These are phyloP conservation scores for Isichthys henryi DNA, from an alignment of 2,113 vertebrate species.

Conservation along the genomic window DNA sequence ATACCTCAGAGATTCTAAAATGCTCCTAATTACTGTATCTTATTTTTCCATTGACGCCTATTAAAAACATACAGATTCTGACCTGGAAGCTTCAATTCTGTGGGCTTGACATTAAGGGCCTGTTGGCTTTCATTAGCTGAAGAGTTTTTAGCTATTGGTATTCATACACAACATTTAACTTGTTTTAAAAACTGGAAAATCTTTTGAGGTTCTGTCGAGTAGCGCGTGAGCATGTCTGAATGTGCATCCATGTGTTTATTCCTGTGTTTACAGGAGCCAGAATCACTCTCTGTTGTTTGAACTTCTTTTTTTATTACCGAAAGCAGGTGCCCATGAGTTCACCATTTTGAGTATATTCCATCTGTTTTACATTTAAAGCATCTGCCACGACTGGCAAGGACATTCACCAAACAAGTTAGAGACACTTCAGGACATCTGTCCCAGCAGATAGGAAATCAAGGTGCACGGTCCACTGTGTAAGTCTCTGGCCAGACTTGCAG, in stretches of 20 bases:
- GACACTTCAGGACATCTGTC: conserved; percentile 65
- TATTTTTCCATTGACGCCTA: background rate
- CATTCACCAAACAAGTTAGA: conserved; percentile 54
- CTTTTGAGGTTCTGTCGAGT: background rate
- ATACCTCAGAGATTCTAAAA: background rate
- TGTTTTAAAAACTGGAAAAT: background rate
- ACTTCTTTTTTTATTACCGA: conserved; percentile 49
- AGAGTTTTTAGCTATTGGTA: conserved; percentile 22
- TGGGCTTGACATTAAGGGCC: background rate
- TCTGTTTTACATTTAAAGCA: conserved; percentile 68
- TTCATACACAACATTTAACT: background rate
- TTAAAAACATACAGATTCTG: background rate
- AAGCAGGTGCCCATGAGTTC: conserved; percentile 43
- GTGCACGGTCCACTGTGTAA: conserved; percentile 52
- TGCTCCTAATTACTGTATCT: background rate
- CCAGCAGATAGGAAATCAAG: conserved; percentile 61
- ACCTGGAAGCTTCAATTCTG: background rate
- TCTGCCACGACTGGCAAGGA: conserved; percentile 65
- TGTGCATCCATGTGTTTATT: background rate
- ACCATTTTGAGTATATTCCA: conserved; percentile 50
- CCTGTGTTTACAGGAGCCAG: background rate
- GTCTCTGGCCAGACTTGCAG: conserved; percentile 53
- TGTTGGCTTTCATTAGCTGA: conserved; percentile 6
- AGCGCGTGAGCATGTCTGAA: background rate
- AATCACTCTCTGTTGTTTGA: conserved; percentile 29